phyloP scores from a whole-genome alignment of 2,797 vertebrate genomes.

The Oceanodroma leucorhoa region DNA sequence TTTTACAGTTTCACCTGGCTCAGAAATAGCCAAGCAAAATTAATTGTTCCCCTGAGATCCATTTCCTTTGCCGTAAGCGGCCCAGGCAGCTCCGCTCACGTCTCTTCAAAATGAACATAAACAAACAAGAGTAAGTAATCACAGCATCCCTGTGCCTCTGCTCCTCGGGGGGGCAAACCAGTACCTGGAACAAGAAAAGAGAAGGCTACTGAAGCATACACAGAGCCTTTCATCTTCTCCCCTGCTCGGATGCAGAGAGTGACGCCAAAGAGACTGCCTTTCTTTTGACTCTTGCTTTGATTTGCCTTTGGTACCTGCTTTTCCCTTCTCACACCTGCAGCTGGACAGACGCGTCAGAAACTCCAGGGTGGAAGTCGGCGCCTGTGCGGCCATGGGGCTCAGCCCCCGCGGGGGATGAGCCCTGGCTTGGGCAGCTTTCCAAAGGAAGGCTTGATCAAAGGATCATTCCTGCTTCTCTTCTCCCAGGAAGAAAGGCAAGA shows the following conservation, averaged over 20 bases:
- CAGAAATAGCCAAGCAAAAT: conserved; percentile 31
- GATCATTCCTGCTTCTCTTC: not conserved
- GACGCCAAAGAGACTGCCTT: not conserved
- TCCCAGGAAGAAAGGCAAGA: not conserved
- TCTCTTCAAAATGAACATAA: conserved; percentile 6
- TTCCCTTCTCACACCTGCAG: not conserved
- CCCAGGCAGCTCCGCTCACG: not conserved
- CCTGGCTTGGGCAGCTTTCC: not conserved
- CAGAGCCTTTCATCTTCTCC: conserved; percentile 12
- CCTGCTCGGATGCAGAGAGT: not conserved
- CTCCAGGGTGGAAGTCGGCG: not conserved
- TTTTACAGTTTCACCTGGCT: not conserved
- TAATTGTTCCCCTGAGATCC: conserved; percentile 37
- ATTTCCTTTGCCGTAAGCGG: conserved; percentile 20
- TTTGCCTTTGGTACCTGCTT: not conserved
- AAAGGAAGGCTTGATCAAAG: not conserved
- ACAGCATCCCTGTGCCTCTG: not conserved
- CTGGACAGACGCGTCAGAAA: not conserved
- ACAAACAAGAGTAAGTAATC: conserved; percentile 7
- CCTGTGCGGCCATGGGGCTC: accelerated
- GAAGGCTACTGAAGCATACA: not conserved
- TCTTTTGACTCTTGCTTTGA: not conserved
- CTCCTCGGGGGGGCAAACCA: not conserved
- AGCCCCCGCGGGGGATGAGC: not conserved
- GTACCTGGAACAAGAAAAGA: not conserved